Percentiles rank a stretch among this genome's conserved stretches.
phyloP scores from a whole-genome alignment of 2,888 invertebrate species.

The Megaustenia siamemsis region DNA sequence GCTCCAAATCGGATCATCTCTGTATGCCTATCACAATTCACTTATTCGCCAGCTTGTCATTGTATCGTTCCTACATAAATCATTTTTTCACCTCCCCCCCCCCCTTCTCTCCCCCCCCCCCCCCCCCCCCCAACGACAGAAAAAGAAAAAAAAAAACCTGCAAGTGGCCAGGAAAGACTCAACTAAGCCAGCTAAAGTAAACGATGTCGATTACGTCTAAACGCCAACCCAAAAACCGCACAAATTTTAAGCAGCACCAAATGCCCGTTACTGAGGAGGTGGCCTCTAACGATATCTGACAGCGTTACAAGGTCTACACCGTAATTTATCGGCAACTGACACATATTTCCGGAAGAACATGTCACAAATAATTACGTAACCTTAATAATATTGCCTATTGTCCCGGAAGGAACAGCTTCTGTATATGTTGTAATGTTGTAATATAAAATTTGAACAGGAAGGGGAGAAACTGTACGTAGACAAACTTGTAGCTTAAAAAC shows the following conservation, averaged over 20 bases:
- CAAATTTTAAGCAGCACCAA: not conserved
- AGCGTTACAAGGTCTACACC: not conserved
- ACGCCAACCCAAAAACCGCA: not conserved
- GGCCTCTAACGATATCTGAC: not conserved
- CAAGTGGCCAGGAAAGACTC: not conserved
- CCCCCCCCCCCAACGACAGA: not conserved
- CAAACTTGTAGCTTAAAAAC: too few relatives aligned
- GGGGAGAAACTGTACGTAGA: too few relatives aligned
- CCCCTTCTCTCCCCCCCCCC: too few relatives aligned
- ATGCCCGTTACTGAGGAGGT: not conserved
- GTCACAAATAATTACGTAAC: conserved; percentile 24
- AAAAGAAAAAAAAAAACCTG: not conserved
- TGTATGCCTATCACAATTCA: too few relatives aligned
- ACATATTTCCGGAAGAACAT: not conserved
- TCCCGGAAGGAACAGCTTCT: too few relatives aligned
- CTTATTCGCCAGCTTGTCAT: too few relatives aligned
- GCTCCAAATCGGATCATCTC: too few relatives aligned
- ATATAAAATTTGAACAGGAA: too few relatives aligned
- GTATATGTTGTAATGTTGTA: too few relatives aligned
- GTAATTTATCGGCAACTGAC: not conserved
- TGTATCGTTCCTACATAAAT: too few relatives aligned
- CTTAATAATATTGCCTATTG: not conserved
- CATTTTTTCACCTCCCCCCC: too few relatives aligned
- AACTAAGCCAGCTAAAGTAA: not conserved
- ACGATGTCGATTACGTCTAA: not conserved